Evolutionary conservation across 2,797 vertebrate genomes (phyloP).

Genomic region (Poeciliopsis infans): DNA sequence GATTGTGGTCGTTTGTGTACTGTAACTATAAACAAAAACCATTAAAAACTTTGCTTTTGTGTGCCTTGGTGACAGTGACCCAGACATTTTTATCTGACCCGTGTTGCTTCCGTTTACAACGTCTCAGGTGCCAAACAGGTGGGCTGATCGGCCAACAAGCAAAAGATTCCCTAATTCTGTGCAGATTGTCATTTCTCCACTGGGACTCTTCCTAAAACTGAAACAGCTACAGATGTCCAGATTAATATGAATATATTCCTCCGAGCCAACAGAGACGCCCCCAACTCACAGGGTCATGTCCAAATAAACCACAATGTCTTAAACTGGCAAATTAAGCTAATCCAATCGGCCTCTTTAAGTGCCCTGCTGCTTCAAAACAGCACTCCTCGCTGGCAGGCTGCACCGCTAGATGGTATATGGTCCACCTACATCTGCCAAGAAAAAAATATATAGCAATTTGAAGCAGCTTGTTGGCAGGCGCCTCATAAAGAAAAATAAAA

Average conservation of each 20-base stretch:
- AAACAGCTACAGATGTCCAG: conserved; percentile 3
- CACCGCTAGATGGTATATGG: conserved; percentile 67
- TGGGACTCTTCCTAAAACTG: background rate
- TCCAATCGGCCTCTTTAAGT: conserved; percentile 19
- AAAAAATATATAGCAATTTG: conserved; percentile 75
- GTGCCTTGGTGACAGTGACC: background rate
- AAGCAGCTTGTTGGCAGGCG: conserved; percentile 74
- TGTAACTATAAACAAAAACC: background rate
- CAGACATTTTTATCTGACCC: conserved; percentile 11
- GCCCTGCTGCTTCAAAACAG: conserved; percentile 36
- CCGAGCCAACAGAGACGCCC: background rate
- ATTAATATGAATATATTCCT: background rate
- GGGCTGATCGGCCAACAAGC: background rate
- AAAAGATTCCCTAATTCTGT: conserved; percentile 1
- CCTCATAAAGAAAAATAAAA: conserved; percentile 61
- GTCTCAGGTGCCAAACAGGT: conserved; percentile 6
- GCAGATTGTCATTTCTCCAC: background rate
- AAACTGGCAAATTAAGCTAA: background rate
- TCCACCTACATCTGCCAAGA: conserved; percentile 68
- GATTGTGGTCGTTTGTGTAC: background rate
- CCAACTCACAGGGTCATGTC: background rate
- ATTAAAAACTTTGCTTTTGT: background rate
- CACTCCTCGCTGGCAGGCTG: conserved; percentile 29
- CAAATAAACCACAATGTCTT: background rate
- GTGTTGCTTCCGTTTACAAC: background rate